phyloP scores from a whole-genome alignment of 2,113 vertebrate genomes.

The Oophaga pumilio region DNA sequence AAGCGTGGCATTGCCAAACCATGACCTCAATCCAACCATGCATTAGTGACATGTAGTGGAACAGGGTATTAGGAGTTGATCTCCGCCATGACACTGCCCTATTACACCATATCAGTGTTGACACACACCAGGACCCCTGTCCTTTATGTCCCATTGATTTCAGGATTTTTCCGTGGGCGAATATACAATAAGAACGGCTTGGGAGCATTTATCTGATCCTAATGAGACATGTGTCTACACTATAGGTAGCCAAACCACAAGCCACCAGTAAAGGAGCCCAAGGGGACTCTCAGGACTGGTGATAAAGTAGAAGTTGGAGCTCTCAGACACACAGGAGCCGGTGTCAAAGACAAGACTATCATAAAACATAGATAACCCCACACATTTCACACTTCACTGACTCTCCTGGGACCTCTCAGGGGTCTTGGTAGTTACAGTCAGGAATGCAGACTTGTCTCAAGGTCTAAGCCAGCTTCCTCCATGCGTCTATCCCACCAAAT shows the following conservation, averaged over 20 bases:
- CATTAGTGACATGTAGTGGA: background rate
- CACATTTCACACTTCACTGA: conserved; percentile 10
- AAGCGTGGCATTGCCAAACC: background rate
- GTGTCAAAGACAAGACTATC: conserved; percentile 18
- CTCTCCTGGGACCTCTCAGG: background rate
- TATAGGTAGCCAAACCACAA: conserved; percentile 7
- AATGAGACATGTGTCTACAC: background rate
- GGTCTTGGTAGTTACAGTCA: background rate
- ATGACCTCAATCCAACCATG: conserved; percentile 16
- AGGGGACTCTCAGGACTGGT: background rate
- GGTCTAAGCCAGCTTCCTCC: background rate
- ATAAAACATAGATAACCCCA: conserved; percentile 18
- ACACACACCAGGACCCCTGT: conserved; percentile 3
- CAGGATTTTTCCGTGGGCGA: background rate
- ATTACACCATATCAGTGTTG: conserved; percentile 9
- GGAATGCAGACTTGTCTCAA: conserved; percentile 16
- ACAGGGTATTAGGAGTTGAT: conserved; percentile 7
- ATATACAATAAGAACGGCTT: background rate
- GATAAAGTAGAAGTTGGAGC: background rate
- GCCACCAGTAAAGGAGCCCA: background rate
- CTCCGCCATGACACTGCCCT: background rate
- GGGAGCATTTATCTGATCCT: conserved; percentile 8
- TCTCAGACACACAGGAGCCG: conserved; percentile 16
- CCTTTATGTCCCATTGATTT: conserved; percentile 9
- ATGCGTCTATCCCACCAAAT: background rate